Percentiles rank a stretch among this genome's conserved stretches.
phyloP scores from a whole-genome alignment of 1,140 invertebrate species.

The Littorina saxatilis region DNA sequence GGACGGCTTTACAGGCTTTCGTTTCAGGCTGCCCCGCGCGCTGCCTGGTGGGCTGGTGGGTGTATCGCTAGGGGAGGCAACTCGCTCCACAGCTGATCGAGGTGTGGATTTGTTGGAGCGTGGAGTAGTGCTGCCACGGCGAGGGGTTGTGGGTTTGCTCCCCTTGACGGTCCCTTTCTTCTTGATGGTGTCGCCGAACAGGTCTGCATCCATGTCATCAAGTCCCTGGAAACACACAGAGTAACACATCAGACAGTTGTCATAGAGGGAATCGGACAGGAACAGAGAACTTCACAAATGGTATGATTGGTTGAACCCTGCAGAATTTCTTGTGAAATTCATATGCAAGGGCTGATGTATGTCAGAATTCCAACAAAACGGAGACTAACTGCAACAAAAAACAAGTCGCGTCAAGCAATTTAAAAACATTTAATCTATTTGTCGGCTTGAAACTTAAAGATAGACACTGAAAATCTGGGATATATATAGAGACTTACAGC shows the following conservation, averaged over 20 bases:
- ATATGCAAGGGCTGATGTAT: too few relatives aligned
- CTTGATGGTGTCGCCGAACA: conserved; percentile 63
- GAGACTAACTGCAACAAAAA: too few relatives aligned
- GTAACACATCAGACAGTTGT: too few relatives aligned
- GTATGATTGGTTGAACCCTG: too few relatives aligned
- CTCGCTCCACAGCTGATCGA: conserved; percentile 44
- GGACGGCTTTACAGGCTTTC: conserved; percentile 44
- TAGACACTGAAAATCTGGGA: too few relatives aligned
- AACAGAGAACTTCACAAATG: too few relatives aligned
- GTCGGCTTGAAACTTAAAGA: too few relatives aligned
- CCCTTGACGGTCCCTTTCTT: conserved; percentile 55
- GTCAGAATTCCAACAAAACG: too few relatives aligned
- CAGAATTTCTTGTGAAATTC: too few relatives aligned
- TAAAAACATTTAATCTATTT: too few relatives aligned
- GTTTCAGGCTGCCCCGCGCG: conserved; percentile 40
- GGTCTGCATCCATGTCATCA: conserved; percentile 73
- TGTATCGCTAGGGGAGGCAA: conserved; percentile 42
- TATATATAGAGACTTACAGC: conserved; percentile 63
- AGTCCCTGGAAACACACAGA: conserved; percentile 60
- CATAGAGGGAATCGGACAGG: too few relatives aligned
- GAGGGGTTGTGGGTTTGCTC: conserved; percentile 58
- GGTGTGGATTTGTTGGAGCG: conserved; percentile 59
- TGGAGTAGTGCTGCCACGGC: conserved; percentile 45
- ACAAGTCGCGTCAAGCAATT: too few relatives aligned
- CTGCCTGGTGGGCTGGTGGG: conserved; percentile 46